Base-by-base conservation (phyloP, 64 coral and sea anemone genomes). In the Pocillopora verrucosa region DNA sequence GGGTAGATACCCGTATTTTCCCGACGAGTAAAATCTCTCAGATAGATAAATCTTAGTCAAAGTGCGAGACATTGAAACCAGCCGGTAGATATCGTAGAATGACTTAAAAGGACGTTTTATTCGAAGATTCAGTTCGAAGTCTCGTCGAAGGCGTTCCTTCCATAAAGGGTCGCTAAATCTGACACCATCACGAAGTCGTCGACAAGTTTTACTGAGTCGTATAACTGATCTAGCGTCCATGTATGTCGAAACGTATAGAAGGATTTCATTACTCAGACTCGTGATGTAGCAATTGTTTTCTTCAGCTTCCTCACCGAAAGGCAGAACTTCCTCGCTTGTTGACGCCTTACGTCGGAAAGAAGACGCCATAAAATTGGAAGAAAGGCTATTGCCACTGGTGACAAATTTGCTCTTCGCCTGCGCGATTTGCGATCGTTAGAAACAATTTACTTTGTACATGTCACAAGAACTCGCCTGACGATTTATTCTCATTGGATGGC, bases 1-100 rank as follows among this genome's bases (percentile, higher is more conserved):
- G 16, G 95, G 95, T 20, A 97, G 83, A 80, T 87, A 76, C 13
- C 95, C 95, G 73, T 90, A 97, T 65, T 90, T 89, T 11, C 91
- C 91, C 25, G 95, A 96, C 69, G 80, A 89, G 64, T 93, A 96
- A 89, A 93, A 93, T 78, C 91, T 90, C 59, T 96, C 91, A 58
- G 91, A 96, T 68, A 96, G 75, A 83, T 91, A 93, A 56, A 90
- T 90, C 26, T 93, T 90, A 36, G 93, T 65, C 30, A 93, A 85
- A 26, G 75, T 78, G 2, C 92, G 91, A 1, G 95, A 93, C 95
- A 96, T 96, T 77, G 84, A 90, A 3, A 90, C n/a, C 24, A 78
- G 57, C 5, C 88, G 91, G 77, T 96, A 96, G 59, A 96, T 96
- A 37, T 96, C 95, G 60, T 88, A 64, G 19, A 87, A 93, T 1